These are phyloP conservation scores for Gymnopithys bicolor DNA, from an alignment of 2,797 vertebrate species.

Conservation along the genomic window DNA sequence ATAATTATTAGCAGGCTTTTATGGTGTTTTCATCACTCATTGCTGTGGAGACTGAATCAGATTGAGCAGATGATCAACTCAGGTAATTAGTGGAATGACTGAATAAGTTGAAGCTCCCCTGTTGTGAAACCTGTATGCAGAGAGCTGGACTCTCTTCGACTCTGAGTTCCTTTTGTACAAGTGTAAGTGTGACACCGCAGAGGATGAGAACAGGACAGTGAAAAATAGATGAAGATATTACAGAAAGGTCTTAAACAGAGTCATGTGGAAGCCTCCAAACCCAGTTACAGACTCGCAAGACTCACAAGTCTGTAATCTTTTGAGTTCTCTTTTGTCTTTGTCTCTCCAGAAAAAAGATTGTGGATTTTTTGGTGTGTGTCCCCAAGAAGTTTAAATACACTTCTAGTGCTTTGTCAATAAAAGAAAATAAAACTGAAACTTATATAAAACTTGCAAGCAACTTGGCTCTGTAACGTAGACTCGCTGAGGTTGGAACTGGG, in stretches of 20 bases:
- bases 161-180: background rate
- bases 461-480: background rate
- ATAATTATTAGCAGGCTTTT: constrained; percentile 6
- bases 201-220: background rate
- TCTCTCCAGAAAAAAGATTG: background rate
- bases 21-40: background rate
- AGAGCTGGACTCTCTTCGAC: background rate
- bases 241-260: background rate
- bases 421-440: background rate
- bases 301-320: background rate
- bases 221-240: background rate
- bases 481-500: background rate
- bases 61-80: constrained; percentile 8
- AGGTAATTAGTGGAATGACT: constrained; percentile 2
- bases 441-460: background rate
- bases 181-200: background rate
- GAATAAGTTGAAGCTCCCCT: background rate
- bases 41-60: constrained; percentile 19
- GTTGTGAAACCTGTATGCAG: background rate
- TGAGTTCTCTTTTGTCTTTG: background rate
- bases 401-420: background rate
- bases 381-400: background rate
- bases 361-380: rapidly evolving
- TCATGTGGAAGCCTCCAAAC: background rate
- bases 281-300: background rate